phyloP scores from a whole-genome alignment of 2,888 invertebrate genomes.

The Incurvaria masculella region DNA sequence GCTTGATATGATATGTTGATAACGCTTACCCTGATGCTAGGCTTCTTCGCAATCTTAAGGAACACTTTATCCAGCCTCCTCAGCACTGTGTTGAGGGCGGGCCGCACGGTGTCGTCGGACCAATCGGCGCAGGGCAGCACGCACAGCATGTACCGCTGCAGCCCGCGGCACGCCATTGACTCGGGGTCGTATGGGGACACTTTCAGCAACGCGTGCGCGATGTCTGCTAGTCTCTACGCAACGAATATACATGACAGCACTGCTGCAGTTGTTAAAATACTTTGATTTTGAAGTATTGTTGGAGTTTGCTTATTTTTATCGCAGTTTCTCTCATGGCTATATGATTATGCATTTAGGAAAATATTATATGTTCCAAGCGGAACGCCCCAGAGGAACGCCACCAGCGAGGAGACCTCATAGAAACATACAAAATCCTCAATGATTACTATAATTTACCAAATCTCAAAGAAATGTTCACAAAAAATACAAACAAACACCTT shows the following conservation, averaged over 20 bases:
- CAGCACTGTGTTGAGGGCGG: slow-evolving; percentile 87
- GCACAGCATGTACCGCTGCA: slow-evolving; percentile 89
- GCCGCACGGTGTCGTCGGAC: slow-evolving; percentile 88
- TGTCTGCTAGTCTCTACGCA: slow-evolving; percentile 84
- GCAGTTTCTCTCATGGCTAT: too few relatives aligned
- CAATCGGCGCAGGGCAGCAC: slow-evolving; percentile 95
- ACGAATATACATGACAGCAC: slow-evolving; percentile 10
- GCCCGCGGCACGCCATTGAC: slow-evolving; percentile 93
- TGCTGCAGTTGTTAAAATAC: neutral
- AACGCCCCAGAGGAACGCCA: too few relatives aligned
- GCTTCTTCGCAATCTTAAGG: slow-evolving; percentile 94
- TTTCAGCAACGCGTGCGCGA: slow-evolving; percentile 94
- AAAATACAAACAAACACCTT: too few relatives aligned
- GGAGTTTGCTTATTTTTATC: too few relatives aligned
- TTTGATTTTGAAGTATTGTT: too few relatives aligned
- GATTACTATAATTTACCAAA: too few relatives aligned
- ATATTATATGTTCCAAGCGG: too few relatives aligned
- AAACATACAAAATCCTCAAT: too few relatives aligned
- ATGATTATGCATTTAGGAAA: too few relatives aligned
- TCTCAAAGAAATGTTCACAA: too few relatives aligned
- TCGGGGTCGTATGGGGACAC: slow-evolving; percentile 97
- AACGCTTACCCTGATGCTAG: slow-evolving; percentile 81
- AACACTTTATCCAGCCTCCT: slow-evolving; percentile 95
- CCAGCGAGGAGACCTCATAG: too few relatives aligned
- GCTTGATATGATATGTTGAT: too few relatives aligned